Percentiles rank a stretch among this genome's conserved stretches.
Evolutionary conservation across 2,113 vertebrate genomes (phyloP).

Genomic region (Siphamia tubifer): DNA sequence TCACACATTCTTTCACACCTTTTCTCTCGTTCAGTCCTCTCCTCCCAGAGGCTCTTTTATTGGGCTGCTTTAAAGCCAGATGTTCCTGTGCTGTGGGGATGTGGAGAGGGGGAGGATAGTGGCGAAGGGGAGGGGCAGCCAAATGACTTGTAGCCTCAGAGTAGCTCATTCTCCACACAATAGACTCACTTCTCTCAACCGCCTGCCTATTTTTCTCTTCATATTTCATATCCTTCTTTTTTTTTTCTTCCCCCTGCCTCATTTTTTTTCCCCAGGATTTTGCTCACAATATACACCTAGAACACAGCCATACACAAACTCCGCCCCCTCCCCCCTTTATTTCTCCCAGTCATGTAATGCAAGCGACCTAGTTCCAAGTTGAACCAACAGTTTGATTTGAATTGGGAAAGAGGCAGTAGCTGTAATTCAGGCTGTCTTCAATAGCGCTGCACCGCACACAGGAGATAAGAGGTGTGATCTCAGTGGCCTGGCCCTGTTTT

Average conservation of each 20-base stretch:
- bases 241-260: no score
- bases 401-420: conserved; percentile 29
- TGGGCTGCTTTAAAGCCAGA: conserved; percentile 62
- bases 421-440: conserved; percentile 44
- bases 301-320: conserved; percentile 31
- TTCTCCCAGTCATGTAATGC: conserved; percentile 37
- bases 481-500: conserved; percentile 61
- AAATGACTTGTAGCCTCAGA: conserved; percentile 37
- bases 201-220: neutral
- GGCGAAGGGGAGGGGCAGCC: conserved; percentile 6
- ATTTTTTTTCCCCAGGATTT: neutral
- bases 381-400: conserved; percentile 59
- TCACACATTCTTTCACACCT: conserved; percentile 61
- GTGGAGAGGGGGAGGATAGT: neutral
- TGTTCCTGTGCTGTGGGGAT: conserved; percentile 34
- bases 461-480: conserved; percentile 59
- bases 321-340: neutral
- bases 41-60: conserved; percentile 60
- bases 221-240: neutral
- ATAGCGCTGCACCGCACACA: neutral
- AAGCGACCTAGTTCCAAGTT: conserved; percentile 57
- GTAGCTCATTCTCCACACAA: conserved; percentile 14
- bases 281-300: neutral
- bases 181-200: conserved; percentile 32
- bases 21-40: conserved; percentile 33